phyloP scores from a whole-genome alignment of 2,797 vertebrate genomes.

The Chromobotia macracanthus region DNA sequence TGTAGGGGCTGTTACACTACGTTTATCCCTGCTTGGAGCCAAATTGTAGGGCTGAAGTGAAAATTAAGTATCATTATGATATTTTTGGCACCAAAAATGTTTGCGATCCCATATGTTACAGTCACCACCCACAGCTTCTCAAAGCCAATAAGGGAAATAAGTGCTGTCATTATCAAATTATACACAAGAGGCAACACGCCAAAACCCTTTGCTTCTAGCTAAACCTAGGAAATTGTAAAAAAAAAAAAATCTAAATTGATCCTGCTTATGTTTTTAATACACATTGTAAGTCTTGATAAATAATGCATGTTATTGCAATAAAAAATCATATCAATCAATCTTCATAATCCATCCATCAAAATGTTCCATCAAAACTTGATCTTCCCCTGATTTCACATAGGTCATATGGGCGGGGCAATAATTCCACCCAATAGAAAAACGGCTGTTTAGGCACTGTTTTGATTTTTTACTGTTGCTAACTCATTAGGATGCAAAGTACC shows the following conservation, averaged over 20 bases:
- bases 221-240: background rate
- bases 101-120: background rate
- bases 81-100: slow-evolving; percentile 8
- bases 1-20: background rate
- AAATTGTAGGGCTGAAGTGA: slow-evolving; percentile 24
- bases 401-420: background rate
- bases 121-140: slow-evolving; percentile 9
- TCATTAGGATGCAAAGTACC: slow-evolving; percentile 3
- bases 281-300: background rate
- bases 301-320: background rate
- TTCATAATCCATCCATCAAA: background rate
- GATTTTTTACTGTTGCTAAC: background rate
- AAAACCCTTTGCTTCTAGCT: background rate
- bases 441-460: too few species aligned
- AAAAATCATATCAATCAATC: background rate
- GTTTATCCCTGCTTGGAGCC: slow-evolving; percentile 12
- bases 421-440: background rate
- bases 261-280: background rate
- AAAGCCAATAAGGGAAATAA: background rate
- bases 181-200: background rate
- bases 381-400: background rate
- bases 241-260: background rate
- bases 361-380: background rate
- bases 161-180: slow-evolving; percentile 22
- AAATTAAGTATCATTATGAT: slow-evolving; percentile 28